Base-by-base conservation (phyloP, 2,113 vertebrate genomes). In the Hipposideros armiger region DNA sequence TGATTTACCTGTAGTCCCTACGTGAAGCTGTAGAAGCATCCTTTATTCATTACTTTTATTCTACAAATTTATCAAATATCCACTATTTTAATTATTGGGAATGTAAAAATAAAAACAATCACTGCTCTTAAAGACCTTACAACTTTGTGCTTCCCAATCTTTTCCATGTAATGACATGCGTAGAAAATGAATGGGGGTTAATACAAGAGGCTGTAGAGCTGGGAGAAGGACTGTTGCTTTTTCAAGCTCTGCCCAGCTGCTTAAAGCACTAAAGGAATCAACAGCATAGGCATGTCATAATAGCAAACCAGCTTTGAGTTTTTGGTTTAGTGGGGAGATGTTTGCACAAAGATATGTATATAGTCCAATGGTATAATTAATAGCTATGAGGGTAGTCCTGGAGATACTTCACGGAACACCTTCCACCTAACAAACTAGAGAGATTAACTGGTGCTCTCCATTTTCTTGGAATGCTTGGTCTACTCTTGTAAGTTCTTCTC, bases 101-200 rank as follows among this genome's bases (percentile, higher is more conserved):
- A 45, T 89, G 17, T 32, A 95, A 36, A 96, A 87, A 69, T 91
- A 93, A 95, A 80, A 67, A 30, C 32, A 80, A 4, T 83, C 28
- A 52, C 8, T 66, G 7, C 40, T 94, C 15, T 85, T 85, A 50
- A 72, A 72, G 77, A 93, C 24, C 40, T 54, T 78, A 78, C 3
- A 8, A 2, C 58, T 91, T 64, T 52, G 45, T 81, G 45, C 40
- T 66, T 67, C 42, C 54, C 24, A 87, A 20, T 1, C 26, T 77
- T 95, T 73, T 24, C n/a, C 1, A 2, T 80, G 30, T 64, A 76
- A 28, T 77, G 62, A 54, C 16, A 32, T 47, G 45, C 4, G 9
- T 50, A 74, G 47, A n/a, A 74, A 86, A 67, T 47, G 24, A 76
- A 50, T n/a, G 1, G 10, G 28, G 13, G 16, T 62, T 52, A 92